Percentiles rank a stretch among this genome's conserved stretches.
Evolutionary conservation across 2,888 invertebrate genomes (phyloP).

Genomic region (Lithophane ornitopus): DNA sequence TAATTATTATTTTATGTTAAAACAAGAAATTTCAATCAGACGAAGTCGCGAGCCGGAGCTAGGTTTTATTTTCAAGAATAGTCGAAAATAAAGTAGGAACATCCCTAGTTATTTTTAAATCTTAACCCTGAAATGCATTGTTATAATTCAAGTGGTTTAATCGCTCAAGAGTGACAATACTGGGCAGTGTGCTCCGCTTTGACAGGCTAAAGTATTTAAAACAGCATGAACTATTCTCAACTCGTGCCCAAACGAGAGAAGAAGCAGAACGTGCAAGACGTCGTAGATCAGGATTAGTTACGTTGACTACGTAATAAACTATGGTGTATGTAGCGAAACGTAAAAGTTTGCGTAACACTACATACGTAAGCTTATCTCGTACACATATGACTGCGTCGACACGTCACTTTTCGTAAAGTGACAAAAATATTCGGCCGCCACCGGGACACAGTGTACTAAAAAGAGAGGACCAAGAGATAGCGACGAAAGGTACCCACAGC

Average conservation of each 20-base stretch:
- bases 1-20: too few species aligned
- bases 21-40: too few species aligned
- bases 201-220: not conserved
- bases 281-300: not conserved
- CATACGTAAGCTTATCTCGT: constrained; percentile 45
- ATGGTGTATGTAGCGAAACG: not conserved
- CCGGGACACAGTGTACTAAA: not conserved
- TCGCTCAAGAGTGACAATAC: not conserved
- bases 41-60: too few species aligned
- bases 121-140: not conserved
- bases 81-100: not conserved
- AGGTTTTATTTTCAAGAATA: not conserved
- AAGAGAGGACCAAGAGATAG: not conserved
- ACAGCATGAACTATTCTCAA: not conserved
- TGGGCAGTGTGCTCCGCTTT: not conserved
- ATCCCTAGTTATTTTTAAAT: not conserved
- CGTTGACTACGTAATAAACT: not conserved
- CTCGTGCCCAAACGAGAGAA: not conserved
- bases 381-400: constrained; percentile 38
- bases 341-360: constrained; percentile 8
- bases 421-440: constrained; percentile 30
- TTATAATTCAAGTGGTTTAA: not conserved
- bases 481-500: not conserved
- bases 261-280: not conserved
- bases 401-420: constrained; percentile 18